These are phyloP conservation scores for Drosophila lowei DNA, from an alignment of 1,140 invertebrate species.

Conservation along the genomic window DNA sequence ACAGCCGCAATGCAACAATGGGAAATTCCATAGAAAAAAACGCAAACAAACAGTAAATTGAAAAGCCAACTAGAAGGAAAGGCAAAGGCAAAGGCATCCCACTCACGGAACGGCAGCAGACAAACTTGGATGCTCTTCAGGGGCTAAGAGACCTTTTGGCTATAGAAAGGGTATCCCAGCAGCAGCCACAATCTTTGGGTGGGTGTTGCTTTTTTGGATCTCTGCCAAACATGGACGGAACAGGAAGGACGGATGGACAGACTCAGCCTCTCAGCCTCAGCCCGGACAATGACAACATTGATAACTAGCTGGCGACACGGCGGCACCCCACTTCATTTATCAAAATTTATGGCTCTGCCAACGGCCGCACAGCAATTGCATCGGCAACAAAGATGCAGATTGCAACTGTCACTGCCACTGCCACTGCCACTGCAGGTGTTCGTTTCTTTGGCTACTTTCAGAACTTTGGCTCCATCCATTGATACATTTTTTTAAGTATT, in stretches of 20 bases:
- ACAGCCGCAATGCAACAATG: slow-evolving; percentile 32
- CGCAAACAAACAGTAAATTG: slow-evolving; percentile 46
- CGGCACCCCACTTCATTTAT: slow-evolving; percentile 73
- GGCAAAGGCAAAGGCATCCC: not conserved
- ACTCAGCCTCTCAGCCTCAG: not conserved
- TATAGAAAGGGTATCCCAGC: slow-evolving; percentile 21
- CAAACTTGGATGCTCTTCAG: slow-evolving; percentile 11
- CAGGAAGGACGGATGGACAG: not conserved
- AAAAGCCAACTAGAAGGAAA: slow-evolving; percentile 36
- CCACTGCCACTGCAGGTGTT: slow-evolving; percentile 36
- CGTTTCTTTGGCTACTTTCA: slow-evolving; percentile 16
- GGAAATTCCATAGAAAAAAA: slow-evolving; percentile 25
- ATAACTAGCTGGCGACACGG: slow-evolving; percentile 75
- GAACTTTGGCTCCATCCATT: slow-evolving; percentile 10
- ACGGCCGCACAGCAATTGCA: slow-evolving; percentile 48
- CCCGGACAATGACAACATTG: slow-evolving; percentile 57
- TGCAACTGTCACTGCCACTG: slow-evolving; percentile 28
- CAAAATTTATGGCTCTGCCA: slow-evolving; percentile 66
- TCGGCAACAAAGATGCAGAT: too few relatives aligned
- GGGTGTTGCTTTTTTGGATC: slow-evolving; percentile 35
- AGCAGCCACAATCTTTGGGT: slow-evolving; percentile 38
- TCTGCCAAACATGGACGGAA: slow-evolving; percentile 56
- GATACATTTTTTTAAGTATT: slow-evolving; percentile 20
- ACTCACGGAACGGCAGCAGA: not conserved
- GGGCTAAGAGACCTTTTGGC: not conserved